Percentiles rank a stretch among this genome's conserved stretches.
These are phyloP conservation scores for Diadophis punctatus DNA, from an alignment of 2,113 vertebrate genomes.

Conservation along the genomic window DNA sequence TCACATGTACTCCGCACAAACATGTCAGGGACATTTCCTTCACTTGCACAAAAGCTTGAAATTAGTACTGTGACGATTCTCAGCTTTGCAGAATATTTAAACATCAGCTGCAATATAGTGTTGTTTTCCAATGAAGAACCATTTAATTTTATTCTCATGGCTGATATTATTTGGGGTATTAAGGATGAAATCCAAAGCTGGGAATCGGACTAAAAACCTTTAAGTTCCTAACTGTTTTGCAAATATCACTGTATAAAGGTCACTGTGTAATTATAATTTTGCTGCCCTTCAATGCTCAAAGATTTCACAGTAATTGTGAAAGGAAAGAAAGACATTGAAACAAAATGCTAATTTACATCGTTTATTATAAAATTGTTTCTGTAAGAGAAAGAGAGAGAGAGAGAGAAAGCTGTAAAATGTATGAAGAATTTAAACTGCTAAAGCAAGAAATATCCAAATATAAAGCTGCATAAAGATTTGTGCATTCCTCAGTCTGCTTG, in stretches of 20 bases:
- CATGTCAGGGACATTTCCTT: neutral
- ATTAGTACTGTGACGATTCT: neutral
- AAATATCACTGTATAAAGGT: neutral
- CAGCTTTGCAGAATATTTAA: neutral
- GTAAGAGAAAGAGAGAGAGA: neutral
- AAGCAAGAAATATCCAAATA: constrained; percentile 21
- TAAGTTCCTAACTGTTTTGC: neutral
- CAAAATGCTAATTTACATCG: constrained; percentile 16
- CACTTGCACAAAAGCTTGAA: neutral
- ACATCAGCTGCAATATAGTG: neutral
- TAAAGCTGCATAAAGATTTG: constrained; percentile 4
- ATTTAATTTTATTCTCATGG: neutral
- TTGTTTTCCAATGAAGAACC: neutral
- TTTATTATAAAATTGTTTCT: neutral
- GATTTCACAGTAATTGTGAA: neutral
- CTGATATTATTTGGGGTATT: neutral
- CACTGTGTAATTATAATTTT: neutral
- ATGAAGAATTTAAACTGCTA: constrained; percentile 24
- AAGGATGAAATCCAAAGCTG: neutral
- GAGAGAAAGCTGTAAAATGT: constrained; percentile 9
- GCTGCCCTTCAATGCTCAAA: neutral
- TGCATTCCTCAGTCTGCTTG: neutral
- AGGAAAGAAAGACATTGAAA: neutral
- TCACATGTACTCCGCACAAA: neutral
- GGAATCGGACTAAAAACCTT: neutral